These are phyloP conservation scores for Aleiodes alternator DNA, from an alignment of 2,888 invertebrate genomes.

Conservation along the genomic window DNA sequence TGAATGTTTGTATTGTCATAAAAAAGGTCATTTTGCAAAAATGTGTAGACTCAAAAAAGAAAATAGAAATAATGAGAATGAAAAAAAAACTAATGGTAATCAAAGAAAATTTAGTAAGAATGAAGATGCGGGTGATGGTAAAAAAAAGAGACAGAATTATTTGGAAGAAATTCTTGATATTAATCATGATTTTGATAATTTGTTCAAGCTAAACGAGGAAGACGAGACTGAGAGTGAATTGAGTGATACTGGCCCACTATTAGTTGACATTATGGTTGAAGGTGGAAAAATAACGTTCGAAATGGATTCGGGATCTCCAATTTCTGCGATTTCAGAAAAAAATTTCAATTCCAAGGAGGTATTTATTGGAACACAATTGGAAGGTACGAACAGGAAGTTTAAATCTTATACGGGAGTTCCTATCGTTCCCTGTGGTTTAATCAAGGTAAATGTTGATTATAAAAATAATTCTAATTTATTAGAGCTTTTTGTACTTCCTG, in stretches of 20 bases:
- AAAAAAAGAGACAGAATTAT: conserved; percentile 33
- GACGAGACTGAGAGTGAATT: background rate
- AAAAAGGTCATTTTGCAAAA: conserved; percentile 28
- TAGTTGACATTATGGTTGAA: background rate
- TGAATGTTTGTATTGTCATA: conserved; percentile 39
- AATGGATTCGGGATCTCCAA: conserved; percentile 1
- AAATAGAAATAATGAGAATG: conserved; percentile 10
- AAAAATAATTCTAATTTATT: background rate
- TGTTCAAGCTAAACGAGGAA: background rate
- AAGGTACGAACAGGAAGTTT: background rate
- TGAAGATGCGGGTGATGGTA: conserved; percentile 7
- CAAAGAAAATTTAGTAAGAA: background rate
- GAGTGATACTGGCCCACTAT: background rate
- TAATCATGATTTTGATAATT: conserved; percentile 32
- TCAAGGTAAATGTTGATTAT: background rate
- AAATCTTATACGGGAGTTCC: conserved; percentile 3
- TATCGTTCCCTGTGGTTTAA: background rate
- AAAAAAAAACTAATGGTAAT: background rate
- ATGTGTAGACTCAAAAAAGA: conserved; percentile 34
- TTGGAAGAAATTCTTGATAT: conserved; percentile 34
- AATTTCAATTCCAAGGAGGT: background rate
- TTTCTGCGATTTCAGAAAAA: conserved; percentile 3
- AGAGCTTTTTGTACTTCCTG: conserved; percentile 5
- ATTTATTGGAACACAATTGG: background rate
- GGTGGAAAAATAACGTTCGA: background rate